Evolutionary conservation across 2,797 vertebrate species (phyloP).

Genomic region (Toxotes lorentzi): DNA sequence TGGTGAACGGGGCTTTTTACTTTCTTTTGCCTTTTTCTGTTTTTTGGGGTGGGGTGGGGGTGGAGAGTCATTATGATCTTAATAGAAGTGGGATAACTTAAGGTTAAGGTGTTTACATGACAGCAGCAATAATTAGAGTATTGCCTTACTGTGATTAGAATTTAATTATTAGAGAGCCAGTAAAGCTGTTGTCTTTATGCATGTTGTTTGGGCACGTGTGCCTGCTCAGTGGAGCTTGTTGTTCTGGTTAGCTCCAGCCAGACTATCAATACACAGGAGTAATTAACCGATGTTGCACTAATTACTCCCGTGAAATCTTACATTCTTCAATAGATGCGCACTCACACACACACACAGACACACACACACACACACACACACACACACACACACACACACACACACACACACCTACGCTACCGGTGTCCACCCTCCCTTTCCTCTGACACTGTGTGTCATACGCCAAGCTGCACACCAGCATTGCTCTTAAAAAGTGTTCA

Average conservation of each 20-base stretch:
- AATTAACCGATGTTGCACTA: constrained; percentile 81
- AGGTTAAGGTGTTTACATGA: constrained; percentile 44
- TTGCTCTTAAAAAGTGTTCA: constrained; percentile 34
- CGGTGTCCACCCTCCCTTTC: constrained; percentile 15
- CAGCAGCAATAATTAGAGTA: constrained; percentile 31
- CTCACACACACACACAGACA: neutral
- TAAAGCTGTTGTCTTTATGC: constrained; percentile 38
- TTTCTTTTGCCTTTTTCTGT: too few relatives aligned
- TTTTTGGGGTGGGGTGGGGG: too few relatives aligned
- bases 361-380: constrained; percentile 1
- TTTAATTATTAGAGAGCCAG: constrained; percentile 38
- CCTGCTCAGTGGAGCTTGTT: constrained; percentile 66
- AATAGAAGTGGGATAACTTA: constrained; percentile 31
- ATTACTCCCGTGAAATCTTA: constrained; percentile 80
- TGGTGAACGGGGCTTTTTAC: neutral
- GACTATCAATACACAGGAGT: constrained; percentile 80
- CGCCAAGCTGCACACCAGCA: neutral
- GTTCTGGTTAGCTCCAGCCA: constrained; percentile 71
- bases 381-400: constrained; percentile 1
- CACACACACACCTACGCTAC: neutral
- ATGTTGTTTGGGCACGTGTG: constrained; percentile 48
- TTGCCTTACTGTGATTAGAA: constrained; percentile 18
- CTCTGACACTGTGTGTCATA: neutral
- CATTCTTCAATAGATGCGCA: constrained; percentile 65
- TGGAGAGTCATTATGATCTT: constrained; percentile 26